These are phyloP conservation scores for Gavia stellata DNA, from an alignment of 2,113 vertebrate genomes.

Conservation along the genomic window DNA sequence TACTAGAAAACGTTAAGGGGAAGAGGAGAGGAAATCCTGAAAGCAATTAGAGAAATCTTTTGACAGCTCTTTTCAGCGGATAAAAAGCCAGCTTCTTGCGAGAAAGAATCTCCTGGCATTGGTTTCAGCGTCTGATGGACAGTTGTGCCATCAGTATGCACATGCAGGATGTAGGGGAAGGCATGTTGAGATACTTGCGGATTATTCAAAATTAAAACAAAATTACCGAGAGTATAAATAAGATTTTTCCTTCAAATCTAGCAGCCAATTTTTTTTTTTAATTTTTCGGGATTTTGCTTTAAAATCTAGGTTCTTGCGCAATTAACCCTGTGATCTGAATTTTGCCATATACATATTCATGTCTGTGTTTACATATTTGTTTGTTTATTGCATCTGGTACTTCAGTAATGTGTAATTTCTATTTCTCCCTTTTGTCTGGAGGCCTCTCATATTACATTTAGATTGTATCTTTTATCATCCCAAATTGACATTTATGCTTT, in stretches of 20 bases:
- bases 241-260: conserved; percentile 14
- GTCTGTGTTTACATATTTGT: conserved; percentile 20
- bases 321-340: conserved; percentile 64
- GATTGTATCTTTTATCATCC: conserved; percentile 88
- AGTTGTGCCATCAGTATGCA: conserved; percentile 14
- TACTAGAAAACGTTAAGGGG: not conserved
- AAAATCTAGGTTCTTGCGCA: conserved; percentile 64
- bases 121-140: conserved; percentile 10
- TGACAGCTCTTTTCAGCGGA: conserved; percentile 62
- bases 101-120: not conserved
- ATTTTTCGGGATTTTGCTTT: conserved; percentile 47
- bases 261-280: conserved; percentile 36
- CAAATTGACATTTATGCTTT: conserved; percentile 92
- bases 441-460: conserved; percentile 86
- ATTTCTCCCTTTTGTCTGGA: conserved; percentile 82
- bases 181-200: not conserved
- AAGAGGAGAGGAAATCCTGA: conserved; percentile 9
- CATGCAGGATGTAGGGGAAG: not conserved
- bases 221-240: conserved; percentile 39
- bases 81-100: conserved; percentile 26
- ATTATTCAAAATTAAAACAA: conserved; percentile 23
- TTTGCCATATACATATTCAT: conserved; percentile 71
- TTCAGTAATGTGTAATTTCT: conserved; percentile 79
- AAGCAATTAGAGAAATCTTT: conserved; percentile 65
- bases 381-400: conserved; percentile 62